Percentiles rank a stretch among this genome's conserved stretches.
phyloP scores from a whole-genome alignment of 2,797 vertebrate genomes.

The Propithecus perrieri region DNA sequence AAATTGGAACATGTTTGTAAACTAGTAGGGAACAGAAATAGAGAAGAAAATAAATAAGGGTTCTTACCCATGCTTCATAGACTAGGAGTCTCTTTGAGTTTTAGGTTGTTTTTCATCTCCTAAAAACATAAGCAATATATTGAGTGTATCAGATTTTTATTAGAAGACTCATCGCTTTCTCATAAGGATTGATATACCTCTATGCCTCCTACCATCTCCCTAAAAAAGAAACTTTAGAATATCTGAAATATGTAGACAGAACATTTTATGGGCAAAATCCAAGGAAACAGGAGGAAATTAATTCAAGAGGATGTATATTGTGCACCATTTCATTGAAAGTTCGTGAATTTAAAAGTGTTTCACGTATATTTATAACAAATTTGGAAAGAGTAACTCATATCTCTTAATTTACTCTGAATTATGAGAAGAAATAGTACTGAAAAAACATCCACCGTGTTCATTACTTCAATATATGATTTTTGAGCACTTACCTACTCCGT shows the following conservation, averaged over 20 bases:
- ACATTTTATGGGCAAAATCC: background rate
- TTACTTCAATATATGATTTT: background rate
- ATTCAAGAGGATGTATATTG: background rate
- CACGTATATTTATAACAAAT: background rate
- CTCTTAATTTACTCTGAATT: background rate
- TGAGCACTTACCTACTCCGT: background rate
- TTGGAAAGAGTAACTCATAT: background rate
- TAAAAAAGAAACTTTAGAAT: background rate
- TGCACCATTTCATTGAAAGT: too few species aligned
- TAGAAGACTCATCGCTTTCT: background rate
- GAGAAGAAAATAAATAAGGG: background rate
- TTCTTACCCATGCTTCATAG: background rate
- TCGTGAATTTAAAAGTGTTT: too few species aligned
- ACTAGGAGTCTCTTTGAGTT: background rate
- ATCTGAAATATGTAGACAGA: background rate
- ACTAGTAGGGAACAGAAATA: background rate
- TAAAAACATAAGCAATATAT: background rate
- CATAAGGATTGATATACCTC: background rate
- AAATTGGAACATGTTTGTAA: background rate
- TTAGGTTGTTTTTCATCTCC: background rate
- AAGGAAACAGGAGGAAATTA: background rate
- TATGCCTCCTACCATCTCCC: too few species aligned
- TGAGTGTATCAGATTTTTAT: background rate
- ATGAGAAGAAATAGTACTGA: background rate
- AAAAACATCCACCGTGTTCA: background rate